These are phyloP conservation scores for Lithobates pipiens DNA, from an alignment of 2,797 vertebrate genomes.

Conservation along the genomic window DNA sequence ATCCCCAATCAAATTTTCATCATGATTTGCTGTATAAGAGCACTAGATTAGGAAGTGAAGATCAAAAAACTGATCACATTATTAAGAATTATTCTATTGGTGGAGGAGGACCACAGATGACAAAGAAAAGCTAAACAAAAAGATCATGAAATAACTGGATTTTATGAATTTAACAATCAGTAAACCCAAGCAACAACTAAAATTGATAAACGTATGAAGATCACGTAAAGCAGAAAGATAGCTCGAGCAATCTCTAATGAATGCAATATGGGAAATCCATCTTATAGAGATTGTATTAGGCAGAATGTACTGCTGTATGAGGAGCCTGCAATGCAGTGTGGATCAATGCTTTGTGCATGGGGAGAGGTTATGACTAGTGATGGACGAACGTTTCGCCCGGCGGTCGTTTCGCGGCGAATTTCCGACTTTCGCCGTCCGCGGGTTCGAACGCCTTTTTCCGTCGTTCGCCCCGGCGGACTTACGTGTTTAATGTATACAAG, in stretches of 20 bases:
- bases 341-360: constrained; percentile 52
- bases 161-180: not conserved
- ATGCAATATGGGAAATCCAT: not conserved
- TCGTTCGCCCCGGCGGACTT: too few relatives aligned
- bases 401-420: too few relatives aligned
- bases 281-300: not conserved
- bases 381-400: too few relatives aligned
- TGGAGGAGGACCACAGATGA: not conserved
- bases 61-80: not conserved
- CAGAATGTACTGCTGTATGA: constrained; percentile 28
- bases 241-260: not conserved
- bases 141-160: not conserved
- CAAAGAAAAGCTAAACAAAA: constrained; percentile 4
- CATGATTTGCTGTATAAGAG: not conserved
- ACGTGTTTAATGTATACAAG: too few relatives aligned
- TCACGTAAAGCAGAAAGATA: not conserved
- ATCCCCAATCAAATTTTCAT: not conserved
- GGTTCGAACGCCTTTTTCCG: too few relatives aligned
- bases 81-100: constrained; percentile 32
- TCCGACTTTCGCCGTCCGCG: too few relatives aligned
- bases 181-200: not conserved
- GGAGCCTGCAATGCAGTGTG: constrained; percentile 53
- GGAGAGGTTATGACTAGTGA: constrained; percentile 8
- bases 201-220: too few relatives aligned
- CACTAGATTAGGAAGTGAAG: constrained; percentile 1